Evolutionary conservation across 2,113 vertebrate species (phyloP).

Genomic region (Dicaeum eximium): DNA sequence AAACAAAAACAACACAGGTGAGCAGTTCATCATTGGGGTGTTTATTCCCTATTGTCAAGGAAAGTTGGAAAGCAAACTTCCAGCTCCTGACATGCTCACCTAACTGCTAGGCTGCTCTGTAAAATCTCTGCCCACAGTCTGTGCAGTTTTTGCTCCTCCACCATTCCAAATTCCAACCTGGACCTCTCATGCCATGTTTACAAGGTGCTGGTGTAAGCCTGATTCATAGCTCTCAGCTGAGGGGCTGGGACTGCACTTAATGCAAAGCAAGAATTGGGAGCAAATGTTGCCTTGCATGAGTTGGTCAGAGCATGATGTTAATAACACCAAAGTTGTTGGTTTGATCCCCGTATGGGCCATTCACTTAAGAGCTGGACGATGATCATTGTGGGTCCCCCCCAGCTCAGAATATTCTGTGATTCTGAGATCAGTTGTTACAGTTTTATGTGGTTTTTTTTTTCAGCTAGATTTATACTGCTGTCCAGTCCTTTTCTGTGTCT

Average conservation of each 20-base stretch:
- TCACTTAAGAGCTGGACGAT: not conserved
- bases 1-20: not conserved
- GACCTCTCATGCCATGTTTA: not conserved
- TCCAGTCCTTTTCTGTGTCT: not conserved
- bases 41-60: not conserved
- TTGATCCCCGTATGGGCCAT: accelerated
- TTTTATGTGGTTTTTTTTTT: not conserved
- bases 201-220: not conserved
- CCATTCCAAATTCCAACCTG: not conserved
- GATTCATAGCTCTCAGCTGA: not conserved
- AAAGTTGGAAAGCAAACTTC: not conserved
- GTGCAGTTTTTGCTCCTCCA: not conserved
- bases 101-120: not conserved
- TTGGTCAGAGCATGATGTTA: not conserved
- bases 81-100: not conserved
- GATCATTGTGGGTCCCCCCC: not conserved
- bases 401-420: not conserved
- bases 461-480: not conserved
- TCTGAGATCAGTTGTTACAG: not conserved
- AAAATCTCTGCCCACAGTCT: not conserved
- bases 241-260: not conserved
- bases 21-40: not conserved
- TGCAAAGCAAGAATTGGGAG: not conserved
- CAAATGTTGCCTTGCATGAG: not conserved
- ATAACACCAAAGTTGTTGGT: not conserved